Base-by-base conservation (phyloP, 2,113 vertebrate species). In the Symphodus melops region DNA sequence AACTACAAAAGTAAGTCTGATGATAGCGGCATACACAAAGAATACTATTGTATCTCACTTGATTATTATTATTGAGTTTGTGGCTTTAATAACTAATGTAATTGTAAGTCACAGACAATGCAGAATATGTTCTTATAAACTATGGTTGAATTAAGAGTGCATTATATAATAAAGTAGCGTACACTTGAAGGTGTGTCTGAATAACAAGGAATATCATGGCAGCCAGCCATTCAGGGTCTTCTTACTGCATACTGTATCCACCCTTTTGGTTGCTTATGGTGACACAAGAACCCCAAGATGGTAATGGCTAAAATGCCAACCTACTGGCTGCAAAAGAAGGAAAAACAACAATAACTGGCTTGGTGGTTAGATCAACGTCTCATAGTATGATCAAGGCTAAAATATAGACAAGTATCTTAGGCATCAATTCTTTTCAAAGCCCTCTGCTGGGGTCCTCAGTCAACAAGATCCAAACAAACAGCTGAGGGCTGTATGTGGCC, bases 391-490 rank as follows among this genome's bases (percentile, higher is more conserved):
- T 36, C 19, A 25, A 21, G 25, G 19, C 16, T 61, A 51, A 58
- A 75, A 77, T 42, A 13, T 66, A 60, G 25, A 52, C 51, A 37
- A 25, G 39, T 51, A 62, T 67, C 23, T 46, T n/a, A 74, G 39
- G 2, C 62, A 28, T 44, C 12, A 42, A 81, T 74, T 46, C 51
- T 25, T 83, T 77, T 70, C 42, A 44, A 65, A 76, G 33, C 0
- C 60, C 25, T 62, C 70, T 68, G 1, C 41, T 20, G 59, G 60
- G 7, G 60, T 69, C 51, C 70, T 66, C 3, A 69, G 48, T 55
- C 37, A 72, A 74, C 49, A 80, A 77, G 61, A 76, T 19, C 61
- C 1, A 65, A 51, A 72, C 28, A 28, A 17, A 25, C 53, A 74
- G 60, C 41, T 41, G 66, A 75, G 57, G 36, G 63, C 60, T 8